Conservation (phyloP, 2,888 invertebrate species). For the Zeuzera pyrina region DNA sequence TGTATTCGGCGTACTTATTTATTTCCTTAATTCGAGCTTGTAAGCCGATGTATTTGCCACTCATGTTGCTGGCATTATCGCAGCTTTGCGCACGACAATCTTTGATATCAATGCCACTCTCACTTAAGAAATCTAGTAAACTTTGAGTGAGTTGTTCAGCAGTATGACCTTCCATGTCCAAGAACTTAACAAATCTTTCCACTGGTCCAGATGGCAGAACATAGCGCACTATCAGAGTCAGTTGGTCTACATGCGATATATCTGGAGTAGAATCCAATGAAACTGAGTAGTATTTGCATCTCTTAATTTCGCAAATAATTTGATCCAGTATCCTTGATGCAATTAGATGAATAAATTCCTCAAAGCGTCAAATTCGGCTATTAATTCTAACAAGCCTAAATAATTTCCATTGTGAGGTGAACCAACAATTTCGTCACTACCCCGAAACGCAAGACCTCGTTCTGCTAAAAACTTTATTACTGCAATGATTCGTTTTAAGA, state of each 20-base stretch:
- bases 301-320: constrained; percentile 8
- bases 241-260: constrained; percentile 3
- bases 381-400: constrained; percentile 6
- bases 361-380: constrained; percentile 4
- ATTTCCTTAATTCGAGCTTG: too few relatives aligned
- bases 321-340: background rate
- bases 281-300: constrained; percentile 7
- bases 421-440: constrained; percentile 6
- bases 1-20: too few relatives aligned
- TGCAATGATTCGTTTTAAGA: too few relatives aligned
- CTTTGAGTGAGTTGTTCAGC: constrained; percentile 9
- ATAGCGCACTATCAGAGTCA: constrained; percentile 7
- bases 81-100: too few relatives aligned
- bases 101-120: constrained; percentile 6
- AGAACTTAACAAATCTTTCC: constrained; percentile 10
- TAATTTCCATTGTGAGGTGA: constrained; percentile 8
- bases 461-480: too few relatives aligned
- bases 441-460: constrained; percentile 8
- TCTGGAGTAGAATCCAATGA: too few relatives aligned
- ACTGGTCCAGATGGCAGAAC: constrained; percentile 8
- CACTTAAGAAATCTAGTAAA: too few relatives aligned
- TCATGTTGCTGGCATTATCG: too few relatives aligned
- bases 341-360: constrained; percentile 8
- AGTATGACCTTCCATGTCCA: constrained; percentile 8
- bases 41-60: too few relatives aligned